These are phyloP conservation scores for Conops quadrifasciatus DNA, from an alignment of 2,888 invertebrate genomes.

Conservation along the genomic window DNA sequence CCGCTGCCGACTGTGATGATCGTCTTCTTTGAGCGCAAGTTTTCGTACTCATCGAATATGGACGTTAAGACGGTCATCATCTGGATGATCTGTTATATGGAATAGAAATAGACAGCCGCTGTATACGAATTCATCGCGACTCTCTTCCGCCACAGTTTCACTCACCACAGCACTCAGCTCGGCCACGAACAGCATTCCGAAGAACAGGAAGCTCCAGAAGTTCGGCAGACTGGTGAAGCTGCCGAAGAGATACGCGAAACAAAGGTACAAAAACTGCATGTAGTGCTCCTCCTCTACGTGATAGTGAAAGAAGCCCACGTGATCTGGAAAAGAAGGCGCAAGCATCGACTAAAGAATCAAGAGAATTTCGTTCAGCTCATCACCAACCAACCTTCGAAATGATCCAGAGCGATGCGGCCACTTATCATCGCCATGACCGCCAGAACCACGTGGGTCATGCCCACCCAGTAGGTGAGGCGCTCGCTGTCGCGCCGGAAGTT, in stretches of 20 bases:
- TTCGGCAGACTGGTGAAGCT: conserved; percentile 54
- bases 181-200: conserved; percentile 79
- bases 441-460: conserved; percentile 54
- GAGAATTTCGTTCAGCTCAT: not conserved
- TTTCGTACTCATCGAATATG: conserved; percentile 60
- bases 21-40: conserved; percentile 50
- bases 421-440: conserved; percentile 53
- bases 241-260: conserved; percentile 57
- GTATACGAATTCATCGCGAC: not conserved
- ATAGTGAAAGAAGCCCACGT: conserved; percentile 55
- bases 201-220: conserved; percentile 80
- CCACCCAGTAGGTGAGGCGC: conserved; percentile 55
- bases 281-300: conserved; percentile 57
- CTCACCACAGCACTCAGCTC: conserved; percentile 81
- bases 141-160: not conserved
- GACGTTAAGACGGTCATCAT: conserved; percentile 59
- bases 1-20: conserved; percentile 49
- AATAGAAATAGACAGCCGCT: not conserved
- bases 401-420: conserved; percentile 59
- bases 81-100: conserved; percentile 53
- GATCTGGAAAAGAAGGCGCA: conserved; percentile 46
- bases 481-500: conserved; percentile 77
- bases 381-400: conserved; percentile 54
- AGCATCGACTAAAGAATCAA: conserved; percentile 5
- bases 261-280: conserved; percentile 58